Evolutionary conservation across 2,888 invertebrate genomes (phyloP).

Genomic region (Drosophila nr. perissopoda): DNA sequence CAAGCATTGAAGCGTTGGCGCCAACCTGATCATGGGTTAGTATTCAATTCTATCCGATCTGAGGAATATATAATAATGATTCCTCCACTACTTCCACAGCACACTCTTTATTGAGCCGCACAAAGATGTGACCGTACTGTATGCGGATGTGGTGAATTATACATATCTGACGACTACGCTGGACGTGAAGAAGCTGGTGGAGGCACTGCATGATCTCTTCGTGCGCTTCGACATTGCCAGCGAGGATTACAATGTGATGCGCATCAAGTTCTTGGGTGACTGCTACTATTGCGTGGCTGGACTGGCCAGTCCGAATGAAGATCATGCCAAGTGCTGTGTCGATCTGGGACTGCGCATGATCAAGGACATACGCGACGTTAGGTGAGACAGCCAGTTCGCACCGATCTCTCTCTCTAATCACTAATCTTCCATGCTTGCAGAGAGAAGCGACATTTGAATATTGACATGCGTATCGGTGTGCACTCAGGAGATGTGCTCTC

Average conservation of each 20-base stretch:
- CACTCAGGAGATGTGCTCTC: conserved; percentile 96
- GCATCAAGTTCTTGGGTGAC: conserved; percentile 97
- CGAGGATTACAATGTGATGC: conserved; percentile 91
- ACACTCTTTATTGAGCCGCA: conserved; percentile 95
- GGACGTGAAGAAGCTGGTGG: conserved; percentile 92
- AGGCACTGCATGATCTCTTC: conserved; percentile 95
- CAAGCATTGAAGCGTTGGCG: conserved; percentile 81
- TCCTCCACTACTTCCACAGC: conserved; percentile 85
- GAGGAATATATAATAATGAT: background rate
- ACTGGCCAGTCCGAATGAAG: conserved; percentile 90
- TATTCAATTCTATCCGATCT: background rate
- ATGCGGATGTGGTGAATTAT: conserved; percentile 97
- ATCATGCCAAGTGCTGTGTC: conserved; percentile 96
- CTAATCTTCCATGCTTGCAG: conserved; percentile 16
- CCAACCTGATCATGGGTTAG: conserved; percentile 83
- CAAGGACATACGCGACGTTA: conserved; percentile 92
- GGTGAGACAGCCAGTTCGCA: conserved; percentile 85
- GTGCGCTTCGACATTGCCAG: conserved; percentile 96
- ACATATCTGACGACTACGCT: conserved; percentile 91
- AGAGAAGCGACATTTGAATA: conserved; percentile 91
- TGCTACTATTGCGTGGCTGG: conserved; percentile 97
- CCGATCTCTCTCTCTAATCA: background rate
- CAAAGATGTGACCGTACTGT: conserved; percentile 94
- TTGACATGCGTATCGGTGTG: conserved; percentile 98
- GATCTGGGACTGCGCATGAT: conserved; percentile 97